phyloP scores from a whole-genome alignment of 23 tunicate species.

The Clavelina lepadiformis region DNA sequence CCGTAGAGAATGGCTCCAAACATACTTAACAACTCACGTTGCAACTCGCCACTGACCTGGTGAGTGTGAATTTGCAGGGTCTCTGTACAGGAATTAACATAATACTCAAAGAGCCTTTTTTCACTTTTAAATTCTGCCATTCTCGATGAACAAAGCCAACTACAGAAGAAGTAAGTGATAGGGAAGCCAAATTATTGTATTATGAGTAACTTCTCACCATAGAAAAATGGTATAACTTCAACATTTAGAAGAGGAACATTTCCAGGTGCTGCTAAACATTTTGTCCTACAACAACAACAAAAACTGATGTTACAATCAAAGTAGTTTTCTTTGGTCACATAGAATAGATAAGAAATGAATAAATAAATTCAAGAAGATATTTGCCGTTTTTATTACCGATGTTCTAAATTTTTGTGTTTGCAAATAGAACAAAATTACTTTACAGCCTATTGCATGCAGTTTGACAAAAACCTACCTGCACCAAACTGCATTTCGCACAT shows the following conservation, averaged over 20 bases:
- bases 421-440: not conserved
- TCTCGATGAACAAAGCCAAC: too few species aligned
- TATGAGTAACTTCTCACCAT: conserved; percentile 35
- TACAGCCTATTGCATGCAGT: not conserved
- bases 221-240: conserved; percentile 92
- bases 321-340: too few species aligned
- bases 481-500: too few species aligned
- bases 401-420: not conserved
- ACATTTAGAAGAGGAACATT: conserved; percentile 68
- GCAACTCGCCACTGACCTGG: conserved; percentile 28
- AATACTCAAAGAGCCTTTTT: not conserved
- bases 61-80: conserved; percentile 70
- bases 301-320: too few species aligned
- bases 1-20: conserved; percentile 83
- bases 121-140: conserved; percentile 10
- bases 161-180: too few species aligned
- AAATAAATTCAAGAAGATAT: too few species aligned
- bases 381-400: too few species aligned
- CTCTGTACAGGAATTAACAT: conserved; percentile 22
- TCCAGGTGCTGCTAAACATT: not conserved
- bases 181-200: not conserved
- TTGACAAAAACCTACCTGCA: too few species aligned
- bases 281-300: not conserved
- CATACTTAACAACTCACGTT: conserved; percentile 58
- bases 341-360: too few species aligned